A percentile compares a stretch with the other conserved stretches of the same genome.
Evolutionary conservation across 1,140 invertebrate species (phyloP).

Genomic region (Bombus polaris): DNA sequence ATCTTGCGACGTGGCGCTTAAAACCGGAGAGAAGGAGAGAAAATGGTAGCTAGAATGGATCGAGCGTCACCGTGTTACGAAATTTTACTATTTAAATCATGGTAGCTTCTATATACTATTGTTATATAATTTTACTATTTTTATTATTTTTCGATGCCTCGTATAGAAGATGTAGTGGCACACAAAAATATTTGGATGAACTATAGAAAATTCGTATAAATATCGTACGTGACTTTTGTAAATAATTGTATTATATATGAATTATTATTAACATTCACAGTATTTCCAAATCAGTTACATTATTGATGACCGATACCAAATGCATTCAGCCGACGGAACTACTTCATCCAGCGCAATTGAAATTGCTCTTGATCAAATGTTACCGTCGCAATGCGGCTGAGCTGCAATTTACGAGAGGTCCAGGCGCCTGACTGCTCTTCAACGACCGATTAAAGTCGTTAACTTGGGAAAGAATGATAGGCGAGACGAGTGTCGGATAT

Average conservation of each 20-base stretch:
- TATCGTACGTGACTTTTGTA: too few species aligned
- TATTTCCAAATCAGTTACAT: background rate
- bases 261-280: background rate
- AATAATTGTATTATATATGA: too few species aligned
- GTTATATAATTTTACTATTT: too few species aligned
- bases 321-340: background rate
- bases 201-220: too few species aligned
- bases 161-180: background rate
- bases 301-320: conserved; percentile 4
- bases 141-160: too few species aligned
- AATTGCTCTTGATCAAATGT: conserved; percentile 40
- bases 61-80: background rate
- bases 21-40: background rate
- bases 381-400: conserved; percentile 25
- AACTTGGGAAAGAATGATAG: conserved; percentile 41
- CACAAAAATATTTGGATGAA: too few species aligned
- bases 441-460: conserved; percentile 53
- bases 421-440: conserved; percentile 46
- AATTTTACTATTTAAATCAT: background rate
- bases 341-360: background rate
- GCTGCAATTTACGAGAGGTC: conserved; percentile 48
- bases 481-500: conserved; percentile 44
- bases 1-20: conserved; percentile 61
- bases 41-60: background rate
- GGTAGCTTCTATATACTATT: too few species aligned